Evolutionary conservation across 1,140 invertebrate species (phyloP), one percentile per base, ranked within the genome.

Genomic region (Doryteuthis pealeii): DNA sequence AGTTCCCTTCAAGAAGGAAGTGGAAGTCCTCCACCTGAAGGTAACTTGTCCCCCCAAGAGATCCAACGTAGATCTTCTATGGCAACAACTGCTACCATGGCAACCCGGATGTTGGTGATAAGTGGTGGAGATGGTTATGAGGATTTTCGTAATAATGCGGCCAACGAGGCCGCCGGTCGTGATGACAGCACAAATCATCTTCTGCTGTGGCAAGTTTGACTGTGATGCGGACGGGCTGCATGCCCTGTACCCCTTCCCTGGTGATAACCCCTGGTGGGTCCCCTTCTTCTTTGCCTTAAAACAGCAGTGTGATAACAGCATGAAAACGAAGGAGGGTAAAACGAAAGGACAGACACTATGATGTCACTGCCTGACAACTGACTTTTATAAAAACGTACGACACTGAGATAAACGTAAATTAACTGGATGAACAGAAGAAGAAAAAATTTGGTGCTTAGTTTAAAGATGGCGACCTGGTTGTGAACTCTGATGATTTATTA

Each of bases 71-170:
- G 87, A 35, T 84, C 84, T 28, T 88, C 87, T 12, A 81, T 89
- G 78, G 87, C 86, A 31, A 86, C 88, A 74, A 89, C 85, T 81
- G 79, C 87, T 15, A 84, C 83, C 66, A 81, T 85, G 75, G 84
- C 85, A 67, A 83, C 86, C 71, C 85, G 90, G 74, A 85, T 91
- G 80, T 82, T 91, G 58, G 93, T 99, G 1, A 97, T 99, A 80
- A 97, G 95, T 66, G 97, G 97, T 18, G 97, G 97, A 1, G 96
- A 99, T 87, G 97, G 97, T 32, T 97, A 96, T 85, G 97, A 99
- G 87, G 95, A 99, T 87, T 98, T 88, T 76, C 80, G 85, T 33
- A 84, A 80, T 72, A 85, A 81, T 70, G 73, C 80, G 22, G 72
- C 79, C 18, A 85, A 85, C 31, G 95, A 97, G 86, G 91, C 95